phyloP scores from a whole-genome alignment of 2,797 vertebrate genomes.

The Sciaenops ocellatus region DNA sequence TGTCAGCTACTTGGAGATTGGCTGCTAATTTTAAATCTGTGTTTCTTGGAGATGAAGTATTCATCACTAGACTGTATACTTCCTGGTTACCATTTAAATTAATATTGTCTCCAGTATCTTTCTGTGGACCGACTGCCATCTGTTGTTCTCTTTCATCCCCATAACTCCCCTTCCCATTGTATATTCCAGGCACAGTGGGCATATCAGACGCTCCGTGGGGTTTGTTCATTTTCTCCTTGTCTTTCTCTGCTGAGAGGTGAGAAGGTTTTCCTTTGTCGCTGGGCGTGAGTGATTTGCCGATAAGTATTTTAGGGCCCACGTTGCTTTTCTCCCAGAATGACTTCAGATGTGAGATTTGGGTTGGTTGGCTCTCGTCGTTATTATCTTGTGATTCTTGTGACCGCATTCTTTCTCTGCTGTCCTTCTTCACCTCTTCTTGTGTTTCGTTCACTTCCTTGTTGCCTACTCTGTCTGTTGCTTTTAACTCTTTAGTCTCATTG shows the following conservation, averaged over 20 bases:
- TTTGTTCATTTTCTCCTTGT: constrained; percentile 37
- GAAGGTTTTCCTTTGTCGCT: constrained; percentile 56
- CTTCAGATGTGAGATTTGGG: constrained; percentile 87
- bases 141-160: constrained; percentile 35
- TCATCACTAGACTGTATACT: constrained; percentile 17
- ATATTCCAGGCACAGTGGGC: constrained; percentile 28
- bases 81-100: constrained; percentile 38
- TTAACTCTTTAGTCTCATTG: constrained; percentile 33
- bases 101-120: constrained; percentile 7
- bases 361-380: constrained; percentile 68
- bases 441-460: constrained; percentile 43
- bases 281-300: constrained; percentile 63
- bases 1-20: constrained; percentile 20
- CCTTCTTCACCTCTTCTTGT: constrained; percentile 39
- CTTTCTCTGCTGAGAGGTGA: constrained; percentile 32
- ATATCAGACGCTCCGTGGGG: constrained; percentile 26
- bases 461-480: constrained; percentile 44
- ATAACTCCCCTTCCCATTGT: constrained; percentile 36
- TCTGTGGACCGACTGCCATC: constrained; percentile 19
- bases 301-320: constrained; percentile 70
- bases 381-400: constrained; percentile 56
- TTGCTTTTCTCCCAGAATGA: constrained; percentile 90
- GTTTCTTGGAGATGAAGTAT: constrained; percentile 21
- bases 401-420: constrained; percentile 33
- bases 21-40: constrained; percentile 32